Base-by-base conservation (phyloP, 2,797 vertebrate genomes). In the Rhinogobio ventralis region DNA sequence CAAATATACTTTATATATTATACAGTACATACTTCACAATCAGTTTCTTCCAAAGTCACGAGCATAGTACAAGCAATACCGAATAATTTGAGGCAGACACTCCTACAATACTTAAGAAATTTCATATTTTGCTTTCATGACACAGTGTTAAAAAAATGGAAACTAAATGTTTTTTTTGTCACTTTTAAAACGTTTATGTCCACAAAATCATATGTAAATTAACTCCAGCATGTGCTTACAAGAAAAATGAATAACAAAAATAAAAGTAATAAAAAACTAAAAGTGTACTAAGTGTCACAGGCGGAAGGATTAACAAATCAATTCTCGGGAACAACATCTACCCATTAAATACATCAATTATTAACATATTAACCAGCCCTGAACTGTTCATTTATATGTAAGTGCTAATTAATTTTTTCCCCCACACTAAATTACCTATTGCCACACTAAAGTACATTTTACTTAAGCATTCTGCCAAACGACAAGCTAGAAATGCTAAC, bases 21-120 rank as follows among this genome's bases (percentile, higher is more conserved):
- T 13, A 46, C 10, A 30, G 45, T 55, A 78, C 30, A 51, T 71
- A 81, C 9, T 51, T 57, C n/a, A 84, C 68, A 64, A 66, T 60
- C 51, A 68, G 7, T 71, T 60, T 79, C 36, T 30, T 80, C 71
- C 76, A 81, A 77, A 17, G 28, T 42, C 14, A 79, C 33, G 36
- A 77, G 25, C n/a, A 46, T 8, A 75, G 66, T 20, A 60, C 13
- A 13, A 10, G 15, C 78, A 77, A 87, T 62, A 75, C 25, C 25
- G 5, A 46, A 71, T 74, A 5, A 64, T 49, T 79, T 5, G 4
- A 39, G 42, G 49, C 78, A 82, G 49, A 82, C 42, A 77, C 30
- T 74, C 30, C 79, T 36, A 84, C 30, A 89, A 83, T 75, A 76
- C 55, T 72, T n/a, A 72, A 11, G 45, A 66, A 74, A 51, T 71